A percentile compares a stretch with the other conserved stretches of the same genome.
Conservation (phyloP, 2,797 vertebrate genomes). For the Moxostoma hubbsi region DNA sequence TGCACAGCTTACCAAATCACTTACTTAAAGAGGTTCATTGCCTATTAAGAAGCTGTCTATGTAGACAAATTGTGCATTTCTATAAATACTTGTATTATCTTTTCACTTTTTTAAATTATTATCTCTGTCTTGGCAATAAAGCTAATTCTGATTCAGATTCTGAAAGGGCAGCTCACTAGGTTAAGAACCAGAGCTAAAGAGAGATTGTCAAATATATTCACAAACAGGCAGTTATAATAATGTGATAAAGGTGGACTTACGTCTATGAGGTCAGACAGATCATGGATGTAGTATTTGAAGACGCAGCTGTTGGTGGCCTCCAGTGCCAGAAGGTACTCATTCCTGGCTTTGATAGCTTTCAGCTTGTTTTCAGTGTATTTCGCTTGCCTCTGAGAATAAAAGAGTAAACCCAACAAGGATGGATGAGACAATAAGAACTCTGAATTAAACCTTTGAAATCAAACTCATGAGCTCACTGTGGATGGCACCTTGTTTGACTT, state of each 20-base stretch:
- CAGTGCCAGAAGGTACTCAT: constrained; percentile 94
- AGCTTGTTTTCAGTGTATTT: constrained; percentile 98
- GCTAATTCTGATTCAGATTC: too few relatives aligned
- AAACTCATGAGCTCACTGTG: background rate
- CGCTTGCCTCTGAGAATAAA: constrained; percentile 87
- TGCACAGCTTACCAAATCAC: too few relatives aligned
- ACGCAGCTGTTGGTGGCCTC: constrained; percentile 96
- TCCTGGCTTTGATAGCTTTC: constrained; percentile 97
- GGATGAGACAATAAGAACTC: constrained; percentile 12
- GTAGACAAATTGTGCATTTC: too few relatives aligned
- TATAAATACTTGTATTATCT: too few relatives aligned
- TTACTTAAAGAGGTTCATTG: too few relatives aligned
- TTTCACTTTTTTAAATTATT: too few relatives aligned
- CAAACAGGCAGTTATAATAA: background rate
- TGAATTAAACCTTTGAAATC: background rate
- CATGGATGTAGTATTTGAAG: constrained; percentile 99
- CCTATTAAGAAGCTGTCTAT: too few relatives aligned
- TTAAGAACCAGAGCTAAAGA: too few relatives aligned
- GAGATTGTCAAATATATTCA: too few relatives aligned
- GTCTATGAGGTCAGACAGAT: constrained; percentile 97
- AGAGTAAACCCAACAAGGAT: constrained; percentile 31
- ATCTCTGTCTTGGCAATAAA: too few relatives aligned
- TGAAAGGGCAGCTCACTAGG: too few relatives aligned
- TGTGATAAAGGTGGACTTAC: constrained; percentile 78
- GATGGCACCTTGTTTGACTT: background rate